A percentile compares a stretch with the other conserved stretches of the same genome.
These are phyloP conservation scores for Gavialis gangeticus DNA, from an alignment of 2,113 vertebrate species.

Conservation along the genomic window DNA sequence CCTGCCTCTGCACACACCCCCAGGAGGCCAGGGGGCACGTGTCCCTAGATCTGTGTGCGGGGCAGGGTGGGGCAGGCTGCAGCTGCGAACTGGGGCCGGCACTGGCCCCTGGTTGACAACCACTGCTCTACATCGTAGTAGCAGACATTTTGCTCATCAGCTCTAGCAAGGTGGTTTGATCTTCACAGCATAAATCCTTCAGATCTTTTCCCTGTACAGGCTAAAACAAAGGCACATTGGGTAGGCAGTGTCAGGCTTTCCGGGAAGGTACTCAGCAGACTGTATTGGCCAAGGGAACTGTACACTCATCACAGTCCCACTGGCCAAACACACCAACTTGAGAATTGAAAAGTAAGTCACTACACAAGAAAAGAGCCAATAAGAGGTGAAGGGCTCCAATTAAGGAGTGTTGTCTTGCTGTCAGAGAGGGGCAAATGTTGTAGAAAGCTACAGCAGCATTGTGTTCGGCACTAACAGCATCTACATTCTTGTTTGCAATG, in stretches of 20 bases:
- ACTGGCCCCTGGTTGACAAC: too few species aligned
- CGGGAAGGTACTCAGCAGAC: background rate
- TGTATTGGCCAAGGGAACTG: background rate
- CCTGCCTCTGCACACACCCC: too few species aligned
- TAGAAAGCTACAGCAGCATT: background rate
- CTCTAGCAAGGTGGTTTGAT: background rate
- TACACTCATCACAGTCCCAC: background rate
- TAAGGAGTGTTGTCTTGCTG: background rate
- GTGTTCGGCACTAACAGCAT: background rate
- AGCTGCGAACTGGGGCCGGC: too few species aligned
- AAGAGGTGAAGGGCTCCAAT: background rate
- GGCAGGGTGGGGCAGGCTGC: too few species aligned
- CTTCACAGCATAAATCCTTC: background rate
- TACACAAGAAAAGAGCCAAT: background rate
- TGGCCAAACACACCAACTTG: background rate
- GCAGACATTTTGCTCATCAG: background rate
- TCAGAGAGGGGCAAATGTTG: background rate
- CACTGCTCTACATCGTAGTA: background rate
- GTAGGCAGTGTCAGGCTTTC: background rate
- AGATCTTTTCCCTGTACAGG: background rate
- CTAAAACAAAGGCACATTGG: background rate
- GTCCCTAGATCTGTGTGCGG: too few species aligned
- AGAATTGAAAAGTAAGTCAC: background rate
- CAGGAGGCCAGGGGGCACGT: too few species aligned
- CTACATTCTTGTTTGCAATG: background rate